phyloP scores from a whole-genome alignment of 2,113 vertebrate genomes.

The Hippolais icterina region DNA sequence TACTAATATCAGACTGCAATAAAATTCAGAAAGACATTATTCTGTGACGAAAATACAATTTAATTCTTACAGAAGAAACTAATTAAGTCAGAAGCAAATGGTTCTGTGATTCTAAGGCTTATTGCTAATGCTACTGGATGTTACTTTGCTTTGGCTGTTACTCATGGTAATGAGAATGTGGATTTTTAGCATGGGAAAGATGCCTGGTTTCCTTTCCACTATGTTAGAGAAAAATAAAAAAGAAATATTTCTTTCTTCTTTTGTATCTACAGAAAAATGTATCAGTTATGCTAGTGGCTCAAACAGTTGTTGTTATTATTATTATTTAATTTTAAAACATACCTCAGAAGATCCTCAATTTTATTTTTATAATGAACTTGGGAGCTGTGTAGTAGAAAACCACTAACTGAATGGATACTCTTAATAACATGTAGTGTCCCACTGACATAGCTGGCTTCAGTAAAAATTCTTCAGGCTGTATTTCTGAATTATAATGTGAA shows the following conservation, averaged over 20 bases:
- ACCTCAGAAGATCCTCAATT: neutral
- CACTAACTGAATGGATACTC: neutral
- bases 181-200: neutral
- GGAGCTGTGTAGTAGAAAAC: neutral
- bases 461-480: neutral
- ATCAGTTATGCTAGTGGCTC: neutral
- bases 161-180: slow-evolving; percentile 33
- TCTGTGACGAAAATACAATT: slow-evolving; percentile 51
- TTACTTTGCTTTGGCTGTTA: slow-evolving; percentile 24
- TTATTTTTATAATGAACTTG: neutral
- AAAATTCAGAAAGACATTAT: slow-evolving; percentile 39
- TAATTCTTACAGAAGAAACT: slow-evolving; percentile 55
- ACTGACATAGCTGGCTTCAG: neutral
- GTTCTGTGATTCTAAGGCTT: slow-evolving; percentile 36
- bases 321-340: slow-evolving; percentile 15
- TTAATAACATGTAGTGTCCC: neutral
- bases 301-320: slow-evolving; percentile 5
- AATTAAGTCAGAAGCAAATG: slow-evolving; percentile 58
- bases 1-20: slow-evolving; percentile 48
- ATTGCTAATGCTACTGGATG: slow-evolving; percentile 28
- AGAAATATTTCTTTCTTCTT: neutral
- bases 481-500: neutral
- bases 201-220: neutral
- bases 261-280: neutral
- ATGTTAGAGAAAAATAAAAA: neutral